phyloP scores from a whole-genome alignment of 2,797 vertebrate species.

The Girardinus metallicus region DNA sequence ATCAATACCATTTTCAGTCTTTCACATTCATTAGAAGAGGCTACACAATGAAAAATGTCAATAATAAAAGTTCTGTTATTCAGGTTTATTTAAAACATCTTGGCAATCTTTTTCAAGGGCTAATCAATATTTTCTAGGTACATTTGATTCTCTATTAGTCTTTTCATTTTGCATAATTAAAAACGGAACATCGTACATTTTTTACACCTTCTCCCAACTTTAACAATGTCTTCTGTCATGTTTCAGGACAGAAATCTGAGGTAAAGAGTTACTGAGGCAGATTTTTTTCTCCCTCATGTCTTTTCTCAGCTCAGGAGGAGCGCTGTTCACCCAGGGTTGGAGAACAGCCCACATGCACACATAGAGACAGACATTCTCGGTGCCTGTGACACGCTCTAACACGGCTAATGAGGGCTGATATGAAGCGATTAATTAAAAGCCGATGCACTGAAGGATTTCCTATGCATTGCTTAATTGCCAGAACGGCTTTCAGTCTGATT shows the following conservation, averaged over 20 bases:
- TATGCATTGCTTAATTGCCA: background rate
- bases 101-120: background rate
- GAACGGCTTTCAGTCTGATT: background rate
- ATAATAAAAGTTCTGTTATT: background rate
- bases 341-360: background rate
- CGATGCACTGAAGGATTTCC: background rate
- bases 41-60: slow-evolving; percentile 21
- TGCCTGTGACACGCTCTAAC: slow-evolving; percentile 7
- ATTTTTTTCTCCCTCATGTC: slow-evolving; percentile 22
- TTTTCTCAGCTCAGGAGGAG: slow-evolving; percentile 32
- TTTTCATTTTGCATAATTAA: background rate
- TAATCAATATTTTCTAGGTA: background rate
- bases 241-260: background rate
- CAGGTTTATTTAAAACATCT: background rate
- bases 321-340: slow-evolving; percentile 26
- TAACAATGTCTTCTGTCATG: background rate
- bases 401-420: background rate
- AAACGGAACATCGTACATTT: background rate
- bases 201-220: background rate
- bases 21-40: slow-evolving; percentile 33
- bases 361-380: slow-evolving; percentile 2
- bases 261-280: background rate
- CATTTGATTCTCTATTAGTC: background rate
- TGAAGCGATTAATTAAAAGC: background rate
- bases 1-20: slow-evolving; percentile 55